Evolutionary conservation across 2,113 vertebrate species (phyloP).

Genomic region (Microcebus tavaratra): DNA sequence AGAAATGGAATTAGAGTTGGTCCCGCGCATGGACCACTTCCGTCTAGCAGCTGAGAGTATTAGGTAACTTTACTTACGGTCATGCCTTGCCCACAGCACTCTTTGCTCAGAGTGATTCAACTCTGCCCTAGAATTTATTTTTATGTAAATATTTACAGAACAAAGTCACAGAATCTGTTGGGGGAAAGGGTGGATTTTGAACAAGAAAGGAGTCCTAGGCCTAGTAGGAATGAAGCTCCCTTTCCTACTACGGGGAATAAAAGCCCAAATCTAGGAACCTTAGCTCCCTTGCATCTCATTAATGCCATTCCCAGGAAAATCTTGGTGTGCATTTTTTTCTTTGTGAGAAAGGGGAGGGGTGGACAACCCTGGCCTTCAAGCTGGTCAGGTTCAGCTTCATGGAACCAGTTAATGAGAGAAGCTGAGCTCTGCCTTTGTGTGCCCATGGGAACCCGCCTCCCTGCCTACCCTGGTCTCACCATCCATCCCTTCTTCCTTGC

Average conservation of each 20-base stretch:
- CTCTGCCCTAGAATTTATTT: conserved; percentile 70
- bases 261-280: not conserved
- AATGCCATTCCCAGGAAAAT: not conserved
- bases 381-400: not conserved
- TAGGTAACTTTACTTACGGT: not conserved
- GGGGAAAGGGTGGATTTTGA: not conserved
- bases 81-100: not conserved
- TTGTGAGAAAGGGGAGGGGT: not conserved
- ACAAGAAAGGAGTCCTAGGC: not conserved
- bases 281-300: not conserved
- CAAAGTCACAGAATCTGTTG: conserved; percentile 11
- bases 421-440: not conserved
- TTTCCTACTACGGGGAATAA: not conserved
- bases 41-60: not conserved
- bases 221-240: not conserved
- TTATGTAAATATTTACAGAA: conserved; percentile 76
- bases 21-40: not conserved
- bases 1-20: not conserved
- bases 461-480: not conserved
- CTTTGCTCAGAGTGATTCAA: conserved; percentile 56
- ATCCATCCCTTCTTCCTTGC: not conserved
- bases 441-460: not conserved
- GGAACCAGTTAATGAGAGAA: conserved; percentile 19
- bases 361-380: not conserved
- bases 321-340: not conserved